Base-by-base conservation (phyloP, 2,113 vertebrate species). In the Xerus inauris region DNA sequence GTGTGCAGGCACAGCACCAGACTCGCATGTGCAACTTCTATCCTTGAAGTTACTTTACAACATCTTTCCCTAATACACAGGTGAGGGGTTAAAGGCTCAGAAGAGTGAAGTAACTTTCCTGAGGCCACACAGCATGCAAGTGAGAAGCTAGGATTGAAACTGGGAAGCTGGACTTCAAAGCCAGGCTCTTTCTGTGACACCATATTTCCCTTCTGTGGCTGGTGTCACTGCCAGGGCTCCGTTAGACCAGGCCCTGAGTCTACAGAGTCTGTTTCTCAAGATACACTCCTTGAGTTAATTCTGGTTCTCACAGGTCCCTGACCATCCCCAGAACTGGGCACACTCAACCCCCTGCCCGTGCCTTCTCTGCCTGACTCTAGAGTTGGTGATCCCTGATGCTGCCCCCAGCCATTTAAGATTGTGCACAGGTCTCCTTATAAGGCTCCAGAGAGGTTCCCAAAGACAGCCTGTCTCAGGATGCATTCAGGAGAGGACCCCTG, bases 261-360 rank as follows among this genome's bases (percentile, higher is more conserved):
- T 40, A 0, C 45, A 67, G 91, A 75, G 45, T 42, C 19, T 5
- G 0, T 47, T 77, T 65, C 30, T 26, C 3, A 5, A 49, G 30
- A 81, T 40, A 9, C 73, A 40, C 49, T 0, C 45, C 51, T 65
- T 13, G 30, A 28, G 10, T 73, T 2, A 2, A n/a, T 51, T 57
- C 76, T 38, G 49, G 71, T n/a, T 54, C 45, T 40, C 73, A 10
- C 5, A 45, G 16, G 17, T 7, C 30, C 87, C 79, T 49, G 64
- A 45, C 24, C 3, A 0, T 9, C 38, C 40, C 62, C 59, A 26
- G 49, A 40, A 6, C 5, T 1, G 30, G 40, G 13, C 20, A 1
- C 0, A 0, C 11, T 59, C 20, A 0, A 3, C 4, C 12, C 54
- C 32, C 45, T 42, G 12, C n/a, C 51, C 2, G 6, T 1, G 4